Conservation (phyloP, 2,797 vertebrate species). For the Diplodus puntazzo region DNA sequence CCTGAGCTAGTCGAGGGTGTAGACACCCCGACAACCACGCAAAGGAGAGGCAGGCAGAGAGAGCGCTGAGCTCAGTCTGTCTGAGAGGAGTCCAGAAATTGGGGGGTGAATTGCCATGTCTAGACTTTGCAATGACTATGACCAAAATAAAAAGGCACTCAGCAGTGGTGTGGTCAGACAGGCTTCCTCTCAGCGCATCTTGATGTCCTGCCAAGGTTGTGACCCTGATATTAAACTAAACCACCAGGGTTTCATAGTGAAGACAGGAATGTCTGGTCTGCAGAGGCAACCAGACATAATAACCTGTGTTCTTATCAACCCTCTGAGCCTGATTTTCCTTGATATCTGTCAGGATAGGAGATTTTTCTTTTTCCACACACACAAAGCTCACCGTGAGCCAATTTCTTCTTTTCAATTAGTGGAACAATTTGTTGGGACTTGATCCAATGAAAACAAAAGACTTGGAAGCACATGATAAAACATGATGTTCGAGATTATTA, state of each 20-base stretch:
- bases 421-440: conserved; percentile 22
- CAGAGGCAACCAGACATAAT: conserved; percentile 37
- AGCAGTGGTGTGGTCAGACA: conserved; percentile 34
- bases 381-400: conserved; percentile 12
- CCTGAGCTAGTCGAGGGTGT: conserved; percentile 39
- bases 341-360: conserved; percentile 25
- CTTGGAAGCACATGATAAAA: conserved; percentile 24
- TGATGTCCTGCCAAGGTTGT: conserved; percentile 65
- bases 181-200: conserved; percentile 48
- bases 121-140: conserved; percentile 71
- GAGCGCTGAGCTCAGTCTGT: conserved; percentile 28
- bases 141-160: conserved; percentile 62
- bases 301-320: conserved; percentile 39
- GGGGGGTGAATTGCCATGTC: conserved; percentile 58
- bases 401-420: conserved; percentile 37
- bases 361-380: conserved; percentile 11
- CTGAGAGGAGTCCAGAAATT: conserved; percentile 30
- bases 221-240: conserved; percentile 67
- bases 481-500: conserved; percentile 13
- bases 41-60: conserved; percentile 22
- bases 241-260: conserved; percentile 25
- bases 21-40: conserved; percentile 42
- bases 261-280: conserved; percentile 50
- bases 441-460: conserved; percentile 40
- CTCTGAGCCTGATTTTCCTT: conserved; percentile 13